Conservation (phyloP, 2,113 vertebrate genomes). For the Odobenus rosmarus region DNA sequence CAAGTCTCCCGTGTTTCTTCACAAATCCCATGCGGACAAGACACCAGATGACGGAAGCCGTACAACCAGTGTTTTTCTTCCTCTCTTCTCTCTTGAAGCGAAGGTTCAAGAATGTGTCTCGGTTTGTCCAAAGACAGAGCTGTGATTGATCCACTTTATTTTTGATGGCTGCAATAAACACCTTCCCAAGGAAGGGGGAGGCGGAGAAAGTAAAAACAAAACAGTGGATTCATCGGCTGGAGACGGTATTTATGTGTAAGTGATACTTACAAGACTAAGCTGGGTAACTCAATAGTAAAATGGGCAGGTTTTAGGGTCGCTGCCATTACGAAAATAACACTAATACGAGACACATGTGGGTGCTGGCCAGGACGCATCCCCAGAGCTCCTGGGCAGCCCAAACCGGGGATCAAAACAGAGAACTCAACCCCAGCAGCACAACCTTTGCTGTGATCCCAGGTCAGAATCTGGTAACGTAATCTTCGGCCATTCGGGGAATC, state of each 20-base stretch:
- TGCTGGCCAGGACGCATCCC: slow-evolving; percentile 68
- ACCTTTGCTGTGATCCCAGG: slow-evolving; percentile 77
- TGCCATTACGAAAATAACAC: slow-evolving; percentile 83
- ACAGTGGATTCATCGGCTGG: slow-evolving; percentile 56
- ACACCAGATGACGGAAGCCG: slow-evolving; percentile 58
- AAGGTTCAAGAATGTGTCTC: neutral
- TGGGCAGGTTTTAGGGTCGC: slow-evolving; percentile 77
- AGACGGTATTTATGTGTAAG: slow-evolving; percentile 76
- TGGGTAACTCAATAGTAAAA: slow-evolving; percentile 80
- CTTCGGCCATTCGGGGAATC: slow-evolving; percentile 78
- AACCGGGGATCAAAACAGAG: slow-evolving; percentile 57
- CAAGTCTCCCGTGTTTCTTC: slow-evolving; percentile 53
- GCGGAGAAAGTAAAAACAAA: neutral
- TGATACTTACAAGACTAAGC: slow-evolving; percentile 69
- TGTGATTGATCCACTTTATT: neutral
- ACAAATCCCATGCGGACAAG: slow-evolving; percentile 69
- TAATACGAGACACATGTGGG: slow-evolving; percentile 85
- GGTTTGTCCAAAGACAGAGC: neutral
- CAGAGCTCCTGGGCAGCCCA: slow-evolving; percentile 59
- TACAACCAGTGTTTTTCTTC: neutral
- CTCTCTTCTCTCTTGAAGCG: neutral
- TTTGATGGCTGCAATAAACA: slow-evolving; percentile 49
- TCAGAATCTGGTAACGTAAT: slow-evolving; percentile 85
- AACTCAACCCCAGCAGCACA: slow-evolving; percentile 65
- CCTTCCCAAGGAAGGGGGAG: neutral